Evolutionary conservation across 2,113 vertebrate genomes (phyloP).

Genomic region (Neogale vison): DNA sequence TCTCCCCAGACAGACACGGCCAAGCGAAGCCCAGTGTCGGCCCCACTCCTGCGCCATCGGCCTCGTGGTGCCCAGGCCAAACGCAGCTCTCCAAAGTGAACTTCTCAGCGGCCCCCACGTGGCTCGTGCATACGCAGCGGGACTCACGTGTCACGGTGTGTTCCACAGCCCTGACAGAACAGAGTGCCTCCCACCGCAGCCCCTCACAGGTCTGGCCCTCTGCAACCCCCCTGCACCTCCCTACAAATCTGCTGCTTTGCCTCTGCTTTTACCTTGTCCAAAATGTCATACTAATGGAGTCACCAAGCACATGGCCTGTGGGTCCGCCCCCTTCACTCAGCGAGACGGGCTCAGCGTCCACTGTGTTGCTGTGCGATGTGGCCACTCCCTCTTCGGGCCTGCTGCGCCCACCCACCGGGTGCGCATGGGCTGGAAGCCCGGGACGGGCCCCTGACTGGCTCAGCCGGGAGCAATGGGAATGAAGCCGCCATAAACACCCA

Average conservation of each 20-base stretch:
- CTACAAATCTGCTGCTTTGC: neutral
- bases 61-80: fast-evolving
- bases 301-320: neutral
- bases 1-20: neutral
- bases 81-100: neutral
- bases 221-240: neutral
- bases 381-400: neutral
- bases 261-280: neutral
- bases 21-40: neutral
- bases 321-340: neutral
- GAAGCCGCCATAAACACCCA: neutral
- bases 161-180: neutral
- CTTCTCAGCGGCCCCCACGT: neutral
- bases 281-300: neutral
- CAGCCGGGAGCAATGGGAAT: neutral
- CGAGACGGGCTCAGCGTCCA: neutral
- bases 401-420: neutral
- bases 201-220: neutral
- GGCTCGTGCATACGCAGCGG: too few relatives aligned
- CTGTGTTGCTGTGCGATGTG: fast-evolving
- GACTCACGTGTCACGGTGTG: neutral
- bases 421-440: neutral
- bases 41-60: neutral
- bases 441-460: neutral
- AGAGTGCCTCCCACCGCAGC: fast-evolving